A percentile compares a stretch with the other conserved stretches of the same genome.
These are phyloP conservation scores for Allophyes oxyacanthae DNA, from an alignment of 2,888 invertebrate species.

Conservation along the genomic window DNA sequence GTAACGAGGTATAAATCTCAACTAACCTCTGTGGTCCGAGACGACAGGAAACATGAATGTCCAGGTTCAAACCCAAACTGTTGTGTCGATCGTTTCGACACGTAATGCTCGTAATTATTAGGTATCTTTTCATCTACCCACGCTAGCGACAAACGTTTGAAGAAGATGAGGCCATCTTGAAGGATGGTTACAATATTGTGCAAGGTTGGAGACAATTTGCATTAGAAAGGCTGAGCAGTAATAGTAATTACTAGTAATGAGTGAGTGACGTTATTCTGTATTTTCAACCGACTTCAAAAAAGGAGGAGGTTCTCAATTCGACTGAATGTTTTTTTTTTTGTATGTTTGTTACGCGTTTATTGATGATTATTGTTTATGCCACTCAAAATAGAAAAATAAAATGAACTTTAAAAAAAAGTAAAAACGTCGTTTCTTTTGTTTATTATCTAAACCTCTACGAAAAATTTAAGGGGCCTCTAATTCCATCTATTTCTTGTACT, in stretches of 20 bases:
- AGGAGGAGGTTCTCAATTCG: too few species aligned
- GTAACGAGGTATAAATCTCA: slow-evolving; percentile 40
- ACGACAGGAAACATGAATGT: slow-evolving; percentile 45
- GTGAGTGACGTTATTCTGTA: slow-evolving; percentile 25
- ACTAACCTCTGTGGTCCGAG: slow-evolving; percentile 20
- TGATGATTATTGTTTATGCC: too few species aligned
- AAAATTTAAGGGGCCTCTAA: not conserved
- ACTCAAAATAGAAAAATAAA: too few species aligned
- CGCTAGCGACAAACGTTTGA: slow-evolving; percentile 29
- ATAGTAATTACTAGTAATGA: not conserved
- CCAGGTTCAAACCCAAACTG: slow-evolving; percentile 28
- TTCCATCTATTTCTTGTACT: too few species aligned
- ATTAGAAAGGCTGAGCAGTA: slow-evolving; percentile 15
- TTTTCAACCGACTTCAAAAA: too few species aligned
- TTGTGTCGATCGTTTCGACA: slow-evolving; percentile 33
- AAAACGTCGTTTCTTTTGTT: too few species aligned
- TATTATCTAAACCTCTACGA: too few species aligned
- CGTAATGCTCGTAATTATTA: slow-evolving; percentile 31
- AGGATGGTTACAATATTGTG: slow-evolving; percentile 10
- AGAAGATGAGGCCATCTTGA: slow-evolving; percentile 34
- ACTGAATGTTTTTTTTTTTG: too few species aligned
- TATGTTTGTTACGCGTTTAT: too few species aligned
- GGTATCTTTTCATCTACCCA: slow-evolving; percentile 52
- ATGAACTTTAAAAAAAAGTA: too few species aligned
- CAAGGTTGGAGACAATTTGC: slow-evolving; percentile 17